Conservation (phyloP, 2,797 vertebrate species). For the Chaetophractus vellerosus region DNA sequence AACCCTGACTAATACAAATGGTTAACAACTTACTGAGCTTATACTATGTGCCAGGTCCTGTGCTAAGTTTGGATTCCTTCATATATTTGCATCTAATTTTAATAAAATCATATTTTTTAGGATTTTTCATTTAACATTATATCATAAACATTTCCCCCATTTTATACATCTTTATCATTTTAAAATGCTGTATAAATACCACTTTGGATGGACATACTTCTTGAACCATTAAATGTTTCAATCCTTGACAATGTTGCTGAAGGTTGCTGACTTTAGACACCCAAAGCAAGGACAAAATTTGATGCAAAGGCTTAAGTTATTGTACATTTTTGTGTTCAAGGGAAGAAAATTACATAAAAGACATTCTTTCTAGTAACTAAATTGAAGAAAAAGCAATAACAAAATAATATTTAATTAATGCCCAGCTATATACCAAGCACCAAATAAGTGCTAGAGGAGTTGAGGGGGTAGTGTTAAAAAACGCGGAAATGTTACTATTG, state of each 20-base stretch:
- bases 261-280: constrained; percentile 6
- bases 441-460: neutral
- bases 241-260: neutral
- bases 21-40: neutral
- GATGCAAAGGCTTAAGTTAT: neutral
- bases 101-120: neutral
- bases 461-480: neutral
- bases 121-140: constrained; percentile 24
- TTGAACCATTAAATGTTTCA: neutral
- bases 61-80: neutral
- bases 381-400: constrained; percentile 23
- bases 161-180: neutral
- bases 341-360: neutral
- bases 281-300: neutral
- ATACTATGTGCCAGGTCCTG: neutral
- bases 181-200: neutral
- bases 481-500: neutral
- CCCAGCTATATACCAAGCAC: neutral
- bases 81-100: constrained; percentile 13
- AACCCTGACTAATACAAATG: no score
- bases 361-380: neutral
- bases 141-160: neutral
- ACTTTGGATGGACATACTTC: neutral
- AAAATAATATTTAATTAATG: neutral
- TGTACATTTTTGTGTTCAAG: neutral